A percentile compares a stretch with the other conserved stretches of the same genome.
These are phyloP conservation scores for Seira sanloemensis DNA, from an alignment of 2,888 invertebrate genomes.

Conservation along the genomic window DNA sequence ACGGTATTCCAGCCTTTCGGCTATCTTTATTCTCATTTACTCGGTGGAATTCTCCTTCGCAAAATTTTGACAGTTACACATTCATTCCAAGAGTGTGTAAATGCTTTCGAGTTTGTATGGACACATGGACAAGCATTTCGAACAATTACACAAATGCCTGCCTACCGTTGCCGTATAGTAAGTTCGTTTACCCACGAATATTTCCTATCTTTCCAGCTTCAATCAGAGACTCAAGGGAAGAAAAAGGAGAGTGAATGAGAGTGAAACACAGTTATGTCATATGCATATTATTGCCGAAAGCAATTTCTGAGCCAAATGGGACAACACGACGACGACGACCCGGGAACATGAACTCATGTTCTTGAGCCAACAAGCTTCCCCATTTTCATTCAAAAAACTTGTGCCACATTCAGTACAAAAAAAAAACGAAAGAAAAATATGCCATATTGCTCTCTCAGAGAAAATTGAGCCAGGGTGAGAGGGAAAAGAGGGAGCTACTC, in stretches of 20 bases:
- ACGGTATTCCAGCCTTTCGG: neutral
- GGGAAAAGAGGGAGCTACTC: neutral
- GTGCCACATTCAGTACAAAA: neutral
- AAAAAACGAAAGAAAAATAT: neutral
- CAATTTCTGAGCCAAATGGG: constrained; percentile 13
- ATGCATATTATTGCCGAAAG: constrained; percentile 16
- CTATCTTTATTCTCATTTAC: neutral
- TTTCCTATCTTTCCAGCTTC: neutral
- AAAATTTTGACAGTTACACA: neutral
- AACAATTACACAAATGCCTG: neutral
- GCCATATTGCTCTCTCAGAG: neutral
- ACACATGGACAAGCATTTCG: neutral
- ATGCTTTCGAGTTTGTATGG: neutral
- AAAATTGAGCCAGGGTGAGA: neutral
- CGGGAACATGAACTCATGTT: constrained; percentile 12
- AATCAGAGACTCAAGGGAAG: neutral
- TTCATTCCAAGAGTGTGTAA: neutral
- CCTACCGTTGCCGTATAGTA: neutral
- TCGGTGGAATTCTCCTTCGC: neutral
- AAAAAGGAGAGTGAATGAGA: neutral
- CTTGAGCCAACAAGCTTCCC: constrained; percentile 6
- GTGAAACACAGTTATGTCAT: constrained; percentile 10
- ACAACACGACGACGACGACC: neutral
- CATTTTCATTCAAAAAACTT: neutral
- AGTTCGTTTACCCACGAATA: neutral